Conservation (phyloP, 2,888 invertebrate species). For the Drosophila lacicola region DNA sequence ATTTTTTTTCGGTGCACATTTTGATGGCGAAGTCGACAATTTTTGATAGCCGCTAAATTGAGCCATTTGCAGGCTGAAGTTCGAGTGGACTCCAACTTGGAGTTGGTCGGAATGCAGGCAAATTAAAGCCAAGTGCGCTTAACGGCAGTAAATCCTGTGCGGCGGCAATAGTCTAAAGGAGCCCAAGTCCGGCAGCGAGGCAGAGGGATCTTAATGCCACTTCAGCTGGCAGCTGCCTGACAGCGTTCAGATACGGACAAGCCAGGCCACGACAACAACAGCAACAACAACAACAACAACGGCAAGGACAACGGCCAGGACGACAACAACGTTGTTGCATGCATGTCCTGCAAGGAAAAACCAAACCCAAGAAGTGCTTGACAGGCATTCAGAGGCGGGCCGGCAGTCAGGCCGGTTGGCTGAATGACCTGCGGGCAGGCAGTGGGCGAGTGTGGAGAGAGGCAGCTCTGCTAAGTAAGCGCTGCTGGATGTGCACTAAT, state of each 20-base stretch:
- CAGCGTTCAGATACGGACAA: conserved; percentile 73
- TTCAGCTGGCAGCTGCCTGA: conserved; percentile 81
- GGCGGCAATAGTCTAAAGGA: conserved; percentile 40
- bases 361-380: conserved; percentile 41
- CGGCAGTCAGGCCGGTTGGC: neutral
- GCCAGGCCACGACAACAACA: conserved; percentile 28
- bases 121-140: conserved; percentile 41
- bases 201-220: conserved; percentile 77
- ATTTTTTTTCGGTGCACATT: conserved; percentile 30
- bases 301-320: conserved; percentile 1
- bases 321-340: conserved; percentile 40
- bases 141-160: conserved; percentile 17
- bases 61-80: conserved; percentile 61
- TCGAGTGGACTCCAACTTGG: conserved; percentile 7
- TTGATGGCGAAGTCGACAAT: conserved; percentile 56
- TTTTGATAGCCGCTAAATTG: conserved; percentile 67
- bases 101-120: conserved; percentile 24
- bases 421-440: conserved; percentile 8
- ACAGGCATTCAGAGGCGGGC: conserved; percentile 40
- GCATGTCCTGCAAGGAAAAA: conserved; percentile 49
- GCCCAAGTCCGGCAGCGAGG: conserved; percentile 37
- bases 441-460: neutral
- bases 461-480: conserved; percentile 51
- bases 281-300: neutral
- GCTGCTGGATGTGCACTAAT: conserved; percentile 77